Base-by-base conservation (phyloP, 2,113 vertebrate genomes). In the Chaetodon trifascialis region DNA sequence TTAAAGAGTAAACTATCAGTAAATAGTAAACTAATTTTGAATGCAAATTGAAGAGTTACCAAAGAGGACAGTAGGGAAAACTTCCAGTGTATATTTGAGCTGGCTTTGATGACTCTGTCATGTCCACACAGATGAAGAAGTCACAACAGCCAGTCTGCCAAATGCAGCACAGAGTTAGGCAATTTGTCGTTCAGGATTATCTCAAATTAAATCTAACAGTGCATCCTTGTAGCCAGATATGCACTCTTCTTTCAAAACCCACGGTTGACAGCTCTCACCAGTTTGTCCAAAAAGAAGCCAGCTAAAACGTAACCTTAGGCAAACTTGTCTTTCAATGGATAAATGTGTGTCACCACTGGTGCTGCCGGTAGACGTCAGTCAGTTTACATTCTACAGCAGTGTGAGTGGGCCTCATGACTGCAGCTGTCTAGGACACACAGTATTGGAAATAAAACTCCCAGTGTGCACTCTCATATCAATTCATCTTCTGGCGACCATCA, bases 131-230 rank as follows among this genome's bases (percentile, higher is more conserved):
- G 34, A 23, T 46, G 46, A 60, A 65, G 23, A 15, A 11, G 12
- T 40, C 25, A 16, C 3, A 49, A 15, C 47, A 23, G 59, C 66
- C 49, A 42, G 17, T 36, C 63, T 25, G 47, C 42, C 5, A 17
- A 56, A 56, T 42, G 55, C 62, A 42, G 46, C 63, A 21, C 65
- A 60, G 19, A 54, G 46, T 70, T 16, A 6, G 5, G 11, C 21
- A 21, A 30, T 63, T 7, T 49, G 30, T 15, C 4, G n/a, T 58
- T 63, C 6, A 60, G 16, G 15, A 62, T 69, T 47, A 69, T 84
- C 69, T 69, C 55, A 68, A 78, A 44, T 64, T 4, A 62, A 79
- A 79, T 85, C 75, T 34, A 21, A 56, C 66, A 17, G 59, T 30
- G 66, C 7, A 11, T 47, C 4, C 54, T 19, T 19, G 17, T 15